Evolutionary conservation across 2,888 invertebrate species (phyloP).

Genomic region (Helleia helle): DNA sequence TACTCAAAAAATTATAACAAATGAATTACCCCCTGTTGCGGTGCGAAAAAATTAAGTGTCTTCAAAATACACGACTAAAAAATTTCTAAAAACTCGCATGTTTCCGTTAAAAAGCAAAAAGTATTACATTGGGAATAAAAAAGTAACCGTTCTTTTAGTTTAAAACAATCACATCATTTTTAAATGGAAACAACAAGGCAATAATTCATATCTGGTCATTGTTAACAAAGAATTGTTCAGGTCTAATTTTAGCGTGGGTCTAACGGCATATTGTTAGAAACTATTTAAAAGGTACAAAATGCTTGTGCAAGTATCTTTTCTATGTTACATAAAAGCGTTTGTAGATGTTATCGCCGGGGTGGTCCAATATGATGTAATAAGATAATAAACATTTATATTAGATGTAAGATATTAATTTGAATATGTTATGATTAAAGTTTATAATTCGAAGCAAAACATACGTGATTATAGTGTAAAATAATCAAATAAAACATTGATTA

Average conservation of each 20-base stretch:
- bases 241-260: constrained; percentile 49
- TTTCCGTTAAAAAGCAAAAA: constrained; percentile 18
- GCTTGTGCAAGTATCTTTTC: constrained; percentile 3
- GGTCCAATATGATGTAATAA: no score
- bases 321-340: constrained; percentile 4
- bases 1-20: no score
- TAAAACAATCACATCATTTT: constrained; percentile 20
- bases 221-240: constrained; percentile 53
- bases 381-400: no score
- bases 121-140: constrained; percentile 1
- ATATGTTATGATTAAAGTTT: no score
- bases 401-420: no score
- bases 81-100: not conserved
- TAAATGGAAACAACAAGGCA: constrained; percentile 34
- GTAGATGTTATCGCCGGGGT: not conserved
- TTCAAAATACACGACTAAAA: no score
- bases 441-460: no score
- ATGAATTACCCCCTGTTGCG: no score
- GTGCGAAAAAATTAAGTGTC: no score
- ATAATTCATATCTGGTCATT: constrained; percentile 62
- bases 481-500: no score
- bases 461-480: no score
- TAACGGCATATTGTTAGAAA: constrained; percentile 41
- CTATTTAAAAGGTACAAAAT: constrained; percentile 8
- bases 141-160: constrained; percentile 16